These are phyloP conservation scores for Prosopocoilus inquinatus DNA, from an alignment of 2,888 invertebrate genomes.

Conservation along the genomic window DNA sequence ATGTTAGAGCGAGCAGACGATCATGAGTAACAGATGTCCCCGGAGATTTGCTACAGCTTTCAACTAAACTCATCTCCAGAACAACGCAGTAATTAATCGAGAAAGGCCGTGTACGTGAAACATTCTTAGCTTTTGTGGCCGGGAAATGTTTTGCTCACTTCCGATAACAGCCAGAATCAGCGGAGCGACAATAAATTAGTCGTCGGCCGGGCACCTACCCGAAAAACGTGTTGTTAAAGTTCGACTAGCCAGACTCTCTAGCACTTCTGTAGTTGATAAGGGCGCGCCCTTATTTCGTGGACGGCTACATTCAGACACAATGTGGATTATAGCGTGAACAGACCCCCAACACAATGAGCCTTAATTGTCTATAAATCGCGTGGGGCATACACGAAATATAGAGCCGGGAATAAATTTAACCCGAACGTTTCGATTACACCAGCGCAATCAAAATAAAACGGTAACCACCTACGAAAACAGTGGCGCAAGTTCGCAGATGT, in stretches of 20 bases:
- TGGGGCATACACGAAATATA: conserved; percentile 18
- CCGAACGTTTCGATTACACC: conserved; percentile 32
- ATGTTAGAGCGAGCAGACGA: conserved; percentile 24
- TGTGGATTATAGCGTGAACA: conserved; percentile 8
- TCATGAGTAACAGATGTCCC: conserved; percentile 33
- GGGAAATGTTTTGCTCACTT: conserved; percentile 20
- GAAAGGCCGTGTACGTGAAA: conserved; percentile 25
- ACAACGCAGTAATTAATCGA: conserved; percentile 30
- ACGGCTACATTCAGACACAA: conserved; percentile 8
- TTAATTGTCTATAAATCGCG: conserved; percentile 33
- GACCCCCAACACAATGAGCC: conserved; percentile 24
- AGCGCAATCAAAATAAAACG: conserved; percentile 4
- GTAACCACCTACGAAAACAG: too few species aligned
- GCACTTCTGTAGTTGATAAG: conserved; percentile 6
- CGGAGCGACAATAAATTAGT: conserved; percentile 20
- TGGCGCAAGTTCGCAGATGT: too few species aligned
- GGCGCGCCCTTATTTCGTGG: not conserved
- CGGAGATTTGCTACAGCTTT: conserved; percentile 27
- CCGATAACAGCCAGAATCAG: conserved; percentile 23
- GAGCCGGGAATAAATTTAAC: conserved; percentile 24
- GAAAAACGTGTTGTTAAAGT: conserved; percentile 12
- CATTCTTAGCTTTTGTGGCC: conserved; percentile 18
- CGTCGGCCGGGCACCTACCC: not conserved
- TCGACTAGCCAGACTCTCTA: conserved; percentile 9
- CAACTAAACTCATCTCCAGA: conserved; percentile 24